Evolutionary conservation across 1,140 invertebrate species (phyloP), one percentile per base, ranked within the genome.

Genomic region (Ooceraea biroi): DNA sequence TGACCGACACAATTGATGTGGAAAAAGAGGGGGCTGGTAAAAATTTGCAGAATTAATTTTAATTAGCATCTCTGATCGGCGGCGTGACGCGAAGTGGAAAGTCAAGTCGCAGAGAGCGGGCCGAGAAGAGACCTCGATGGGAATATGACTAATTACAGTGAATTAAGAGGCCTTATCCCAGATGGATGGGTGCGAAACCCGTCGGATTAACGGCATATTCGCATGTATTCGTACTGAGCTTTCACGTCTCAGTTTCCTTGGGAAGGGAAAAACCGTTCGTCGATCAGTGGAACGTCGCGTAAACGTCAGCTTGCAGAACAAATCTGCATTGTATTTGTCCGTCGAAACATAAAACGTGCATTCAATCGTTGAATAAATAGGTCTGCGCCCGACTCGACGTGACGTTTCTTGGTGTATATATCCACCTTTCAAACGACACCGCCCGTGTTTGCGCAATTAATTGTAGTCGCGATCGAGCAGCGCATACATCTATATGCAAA

Each of bases 361-460:
- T 78, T 69, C 76, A 63, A 78, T 78, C 63, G 48, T 17, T 69
- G 63, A 63, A 78, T 78, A 69, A 69, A 78, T 78, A 78, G 69
- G 41, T 77, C 44, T 60, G 60, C 76, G 50, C 27, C 11, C 76
- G 61, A 68, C 71, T 30, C 36, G n/a, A n/a, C n/a, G 50, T 19
- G 48, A 57, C 36, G 46, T 44, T 78, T 68, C 36, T 3, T 63
- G 17, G 22, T 36, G 50, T 27, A 44, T 46, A 25, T 41, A 55
- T 78, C 11, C 22, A 41, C 4, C 61, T 55, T 36, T 44, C 30
- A 25, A 55, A 17, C 25, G 27, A 44, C 25, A 78, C 48, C 50
- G 30, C 12, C 7, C 25, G 30, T 78, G n/a, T 58, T 71, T 58
- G 50, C 63, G 65, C 65, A 36, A 80, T 80, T 80, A 71, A 80